phyloP scores from a whole-genome alignment of 2,888 invertebrate genomes.

The Cryptocephalus primarius region DNA sequence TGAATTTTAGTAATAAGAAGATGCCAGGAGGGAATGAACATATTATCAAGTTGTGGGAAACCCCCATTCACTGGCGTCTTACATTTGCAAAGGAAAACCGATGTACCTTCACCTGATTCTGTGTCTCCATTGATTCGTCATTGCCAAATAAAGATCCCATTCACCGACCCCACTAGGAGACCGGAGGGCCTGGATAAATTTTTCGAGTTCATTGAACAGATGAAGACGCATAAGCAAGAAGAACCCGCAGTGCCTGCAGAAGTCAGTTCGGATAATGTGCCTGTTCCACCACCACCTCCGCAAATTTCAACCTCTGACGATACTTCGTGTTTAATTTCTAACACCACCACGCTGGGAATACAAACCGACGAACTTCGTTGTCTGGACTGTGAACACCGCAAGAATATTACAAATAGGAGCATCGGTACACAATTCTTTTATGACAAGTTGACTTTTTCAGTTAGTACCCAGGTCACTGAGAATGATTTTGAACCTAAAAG shows the following conservation, averaged over 20 bases:
- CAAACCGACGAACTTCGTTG: constrained; percentile 26
- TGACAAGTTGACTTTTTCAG: constrained; percentile 16
- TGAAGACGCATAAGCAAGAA: constrained; percentile 2
- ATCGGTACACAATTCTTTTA: constrained; percentile 21
- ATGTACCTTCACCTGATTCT: constrained; percentile 5
- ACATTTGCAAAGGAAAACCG: no score
- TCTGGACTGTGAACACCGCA: constrained; percentile 26
- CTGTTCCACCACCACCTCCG: constrained; percentile 13
- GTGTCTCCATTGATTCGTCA: constrained; percentile 16
- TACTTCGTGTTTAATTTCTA: no score
- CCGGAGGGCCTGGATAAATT: constrained; percentile 7
- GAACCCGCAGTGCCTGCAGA: no score
- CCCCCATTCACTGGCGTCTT: no score
- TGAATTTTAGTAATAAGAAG: constrained; percentile 34
- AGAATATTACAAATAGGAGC: constrained; percentile 16
- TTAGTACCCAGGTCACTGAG: constrained; percentile 31
- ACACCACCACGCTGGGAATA: no score
- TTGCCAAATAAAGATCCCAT: constrained; percentile 16
- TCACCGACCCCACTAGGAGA: constrained; percentile 13
- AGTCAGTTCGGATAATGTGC: neutral
- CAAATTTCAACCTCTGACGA: constrained; percentile 1
- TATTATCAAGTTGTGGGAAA: no score
- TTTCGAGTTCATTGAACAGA: constrained; percentile 4
- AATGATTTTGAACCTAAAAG: constrained; percentile 27
- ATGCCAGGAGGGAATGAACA: constrained; percentile 34